phyloP scores from a whole-genome alignment of 2,113 vertebrate species.

The Corythoichthys intestinalis region DNA sequence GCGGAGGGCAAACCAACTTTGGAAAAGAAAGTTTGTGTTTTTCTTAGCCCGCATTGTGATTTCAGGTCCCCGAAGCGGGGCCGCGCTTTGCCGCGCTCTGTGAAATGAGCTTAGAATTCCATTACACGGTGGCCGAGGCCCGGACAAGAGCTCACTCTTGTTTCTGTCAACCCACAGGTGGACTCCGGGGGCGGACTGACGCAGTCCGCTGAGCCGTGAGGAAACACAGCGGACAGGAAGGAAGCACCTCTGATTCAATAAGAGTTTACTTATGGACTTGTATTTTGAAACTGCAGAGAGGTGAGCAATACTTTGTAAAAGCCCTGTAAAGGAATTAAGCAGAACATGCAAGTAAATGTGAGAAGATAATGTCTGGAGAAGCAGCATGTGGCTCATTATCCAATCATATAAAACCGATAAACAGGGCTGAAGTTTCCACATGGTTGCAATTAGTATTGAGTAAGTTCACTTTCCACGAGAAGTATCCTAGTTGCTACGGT shows the following conservation, averaged over 20 bases:
- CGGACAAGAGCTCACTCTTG: conserved; percentile 63
- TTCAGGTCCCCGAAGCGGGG: conserved; percentile 52
- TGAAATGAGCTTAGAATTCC: conserved; percentile 68
- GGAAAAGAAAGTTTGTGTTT: neutral
- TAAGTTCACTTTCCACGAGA: no score
- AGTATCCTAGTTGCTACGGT: no score
- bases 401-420: neutral
- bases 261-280: neutral
- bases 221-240: neutral
- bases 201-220: conserved; percentile 48
- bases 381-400: neutral
- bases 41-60: conserved; percentile 24
- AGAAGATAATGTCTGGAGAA: neutral
- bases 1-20: conserved; percentile 13
- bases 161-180: conserved; percentile 66
- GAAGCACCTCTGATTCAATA: neutral
- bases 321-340: neutral
- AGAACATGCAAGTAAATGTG: neutral
- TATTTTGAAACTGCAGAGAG: neutral
- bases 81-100: conserved; percentile 58
- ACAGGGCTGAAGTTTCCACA: neutral
- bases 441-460: neutral
- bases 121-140: conserved; percentile 62
- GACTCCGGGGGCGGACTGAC: conserved; percentile 38
- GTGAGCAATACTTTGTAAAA: neutral